phyloP scores from a whole-genome alignment of 1,140 invertebrate species.

The Hylaeus anthracinus region DNA sequence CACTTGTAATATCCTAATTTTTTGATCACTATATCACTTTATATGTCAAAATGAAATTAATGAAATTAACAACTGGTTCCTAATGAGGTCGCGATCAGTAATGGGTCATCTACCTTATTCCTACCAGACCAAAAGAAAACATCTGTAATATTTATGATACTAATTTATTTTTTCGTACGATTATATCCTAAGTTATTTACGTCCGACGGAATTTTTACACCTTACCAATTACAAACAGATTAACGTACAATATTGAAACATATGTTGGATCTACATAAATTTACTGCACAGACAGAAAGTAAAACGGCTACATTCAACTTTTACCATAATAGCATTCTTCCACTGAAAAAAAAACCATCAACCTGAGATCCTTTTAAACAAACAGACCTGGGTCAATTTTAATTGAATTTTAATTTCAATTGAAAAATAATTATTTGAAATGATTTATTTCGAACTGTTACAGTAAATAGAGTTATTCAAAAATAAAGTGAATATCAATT shows the following conservation, averaged over 20 bases:
- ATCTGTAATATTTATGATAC: not conserved
- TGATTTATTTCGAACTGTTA: no score
- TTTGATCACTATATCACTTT: no score
- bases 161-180: not conserved
- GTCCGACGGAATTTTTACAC: slow-evolving; percentile 1
- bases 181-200: not conserved
- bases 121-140: not conserved
- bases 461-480: no score
- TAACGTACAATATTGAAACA: not conserved
- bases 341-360: not conserved
- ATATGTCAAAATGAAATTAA: no score
- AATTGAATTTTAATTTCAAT: no score
- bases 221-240: not conserved
- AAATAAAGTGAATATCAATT: no score
- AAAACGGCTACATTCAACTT: not conserved
- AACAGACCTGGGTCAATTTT: not conserved
- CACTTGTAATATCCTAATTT: no score
- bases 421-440: no score
- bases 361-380: not conserved
- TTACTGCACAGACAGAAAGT: slow-evolving; percentile 9
- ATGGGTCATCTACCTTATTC: no score
- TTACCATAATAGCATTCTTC: not conserved
- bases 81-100: no score
- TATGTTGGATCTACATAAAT: not conserved
- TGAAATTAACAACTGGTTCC: no score